Evolutionary conservation across 1,140 invertebrate species (phyloP).

Genomic region (Parapsyche elsis): DNA sequence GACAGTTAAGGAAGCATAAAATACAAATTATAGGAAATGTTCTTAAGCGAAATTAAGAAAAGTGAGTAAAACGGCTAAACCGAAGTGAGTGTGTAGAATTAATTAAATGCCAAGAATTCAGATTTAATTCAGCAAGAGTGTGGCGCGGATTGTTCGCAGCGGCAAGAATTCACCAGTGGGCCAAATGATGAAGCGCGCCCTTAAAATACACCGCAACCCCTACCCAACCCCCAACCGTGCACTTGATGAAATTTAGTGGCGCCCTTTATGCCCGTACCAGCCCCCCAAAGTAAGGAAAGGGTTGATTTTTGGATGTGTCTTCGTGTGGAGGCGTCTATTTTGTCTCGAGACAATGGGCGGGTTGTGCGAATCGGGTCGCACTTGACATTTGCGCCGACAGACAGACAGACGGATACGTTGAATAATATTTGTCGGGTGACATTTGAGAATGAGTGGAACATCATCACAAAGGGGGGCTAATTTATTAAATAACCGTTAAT

Average conservation of each 20-base stretch:
- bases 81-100: not conserved
- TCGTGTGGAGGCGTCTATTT: not conserved
- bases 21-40: too few relatives aligned
- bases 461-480: constrained; percentile 7
- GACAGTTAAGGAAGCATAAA: too few relatives aligned
- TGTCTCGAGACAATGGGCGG: not conserved
- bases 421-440: constrained; percentile 26
- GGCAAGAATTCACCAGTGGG: not conserved
- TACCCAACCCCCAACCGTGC: not conserved
- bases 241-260: not conserved
- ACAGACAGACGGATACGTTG: constrained; percentile 4
- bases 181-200: constrained; percentile 4
- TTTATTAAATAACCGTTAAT: constrained; percentile 22
- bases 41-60: too few relatives aligned
- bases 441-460: constrained; percentile 20
- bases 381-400: constrained; percentile 10
- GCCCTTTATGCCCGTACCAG: not conserved
- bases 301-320: not conserved
- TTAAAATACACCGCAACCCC: not conserved
- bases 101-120: constrained; percentile 30
- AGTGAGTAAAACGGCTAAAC: too few relatives aligned
- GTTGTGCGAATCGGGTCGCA: not conserved
- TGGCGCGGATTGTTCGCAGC: not conserved
- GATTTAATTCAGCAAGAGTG: constrained; percentile 18
- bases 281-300: not conserved